phyloP scores from a whole-genome alignment of 2,113 vertebrate genomes.

The Sinosuthora webbiana region DNA sequence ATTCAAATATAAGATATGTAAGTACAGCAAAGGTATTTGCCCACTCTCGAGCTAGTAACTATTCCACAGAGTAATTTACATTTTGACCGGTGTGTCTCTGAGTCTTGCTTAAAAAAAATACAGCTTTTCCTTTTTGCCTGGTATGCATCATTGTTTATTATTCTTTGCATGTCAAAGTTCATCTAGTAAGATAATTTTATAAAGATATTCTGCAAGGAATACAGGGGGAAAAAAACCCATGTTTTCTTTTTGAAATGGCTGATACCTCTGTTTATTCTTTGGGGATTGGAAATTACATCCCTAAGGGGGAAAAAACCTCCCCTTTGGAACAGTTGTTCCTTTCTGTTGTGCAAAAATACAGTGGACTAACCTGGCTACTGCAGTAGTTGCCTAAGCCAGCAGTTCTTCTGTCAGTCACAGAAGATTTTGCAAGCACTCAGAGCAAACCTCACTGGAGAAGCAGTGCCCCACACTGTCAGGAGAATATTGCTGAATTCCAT shows the following conservation, averaged over 20 bases:
- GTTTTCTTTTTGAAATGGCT: background rate
- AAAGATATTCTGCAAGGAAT: background rate
- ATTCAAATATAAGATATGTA: background rate
- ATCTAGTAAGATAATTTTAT: background rate
- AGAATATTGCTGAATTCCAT: constrained; percentile 5
- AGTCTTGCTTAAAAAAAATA: background rate
- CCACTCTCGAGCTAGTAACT: background rate
- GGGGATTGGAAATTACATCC: background rate
- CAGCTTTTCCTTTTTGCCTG: fast-evolving
- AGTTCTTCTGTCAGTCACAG: background rate
- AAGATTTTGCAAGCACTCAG: background rate
- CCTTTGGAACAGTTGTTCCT: background rate
- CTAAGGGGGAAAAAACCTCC: background rate
- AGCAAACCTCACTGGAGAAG: background rate
- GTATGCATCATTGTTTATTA: background rate
- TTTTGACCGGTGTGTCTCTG: background rate
- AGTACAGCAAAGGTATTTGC: background rate
- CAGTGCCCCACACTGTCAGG: constrained; percentile 8
- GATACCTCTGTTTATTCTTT: background rate
- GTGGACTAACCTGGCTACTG: background rate
- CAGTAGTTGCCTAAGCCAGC: background rate
- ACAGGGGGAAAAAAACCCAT: background rate
- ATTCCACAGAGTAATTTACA: background rate
- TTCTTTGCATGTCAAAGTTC: background rate
- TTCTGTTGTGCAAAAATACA: background rate